Conservation (phyloP, 2,888 invertebrate genomes). For the Tridacna gigas region DNA sequence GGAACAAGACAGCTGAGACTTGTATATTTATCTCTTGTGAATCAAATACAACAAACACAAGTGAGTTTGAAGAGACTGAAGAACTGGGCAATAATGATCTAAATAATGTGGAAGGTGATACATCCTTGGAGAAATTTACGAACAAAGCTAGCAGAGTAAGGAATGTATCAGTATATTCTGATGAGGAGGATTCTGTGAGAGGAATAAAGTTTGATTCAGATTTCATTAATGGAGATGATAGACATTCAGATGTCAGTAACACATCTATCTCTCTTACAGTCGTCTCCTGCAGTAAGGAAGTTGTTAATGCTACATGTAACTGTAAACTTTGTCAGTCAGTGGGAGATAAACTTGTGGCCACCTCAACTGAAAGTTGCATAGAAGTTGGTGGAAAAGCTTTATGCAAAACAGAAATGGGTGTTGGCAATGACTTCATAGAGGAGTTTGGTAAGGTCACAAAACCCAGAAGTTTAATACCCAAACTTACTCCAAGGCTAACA, state of each 20-base stretch:
- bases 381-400: not conserved
- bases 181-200: not conserved
- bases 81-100: not conserved
- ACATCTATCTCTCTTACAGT: conserved; percentile 44
- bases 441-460: conserved; percentile 14
- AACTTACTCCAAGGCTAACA: conserved; percentile 29
- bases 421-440: not conserved
- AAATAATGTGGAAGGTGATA: not conserved
- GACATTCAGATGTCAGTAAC: not conserved
- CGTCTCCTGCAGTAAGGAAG: conserved; percentile 54
- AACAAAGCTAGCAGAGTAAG: not conserved
- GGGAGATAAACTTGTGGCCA: not conserved
- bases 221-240: not conserved
- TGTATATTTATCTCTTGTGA: conserved; percentile 63
- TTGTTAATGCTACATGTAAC: conserved; percentile 49
- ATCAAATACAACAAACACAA: conserved; percentile 31
- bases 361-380: not conserved
- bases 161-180: not conserved
- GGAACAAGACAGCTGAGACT: conserved; percentile 41
- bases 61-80: conserved; percentile 17
- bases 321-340: conserved; percentile 21
- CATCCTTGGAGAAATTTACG: not conserved
- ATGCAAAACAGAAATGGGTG: not conserved
- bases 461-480: conserved; percentile 37
- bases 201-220: not conserved